Evolutionary conservation across 2,888 invertebrate species (phyloP), one percentile per base, ranked within the genome.

Genomic region (Pristionchus arcanus): DNA sequence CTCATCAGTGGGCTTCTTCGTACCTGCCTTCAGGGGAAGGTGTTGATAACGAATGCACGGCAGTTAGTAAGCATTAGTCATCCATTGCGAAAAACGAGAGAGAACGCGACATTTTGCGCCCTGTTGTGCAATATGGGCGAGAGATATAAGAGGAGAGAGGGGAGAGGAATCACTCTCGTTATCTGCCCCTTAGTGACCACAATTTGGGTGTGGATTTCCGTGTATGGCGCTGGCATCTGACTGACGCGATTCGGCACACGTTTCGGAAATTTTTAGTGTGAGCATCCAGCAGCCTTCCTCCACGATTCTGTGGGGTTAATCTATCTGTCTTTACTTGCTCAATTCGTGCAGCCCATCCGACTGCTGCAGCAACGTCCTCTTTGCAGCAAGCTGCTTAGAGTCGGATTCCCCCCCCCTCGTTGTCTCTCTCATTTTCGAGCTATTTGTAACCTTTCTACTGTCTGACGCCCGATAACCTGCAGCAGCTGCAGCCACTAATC

Each of bases 101-200:
- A 74, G 37, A 77, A 49, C 77, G 77, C 77, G 77, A 42, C 21
- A 77, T 49, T 77, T 77, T 77, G 77, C 77, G 42, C 77, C 42
- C 77, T 19, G 77, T 77, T 77, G 77, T 77, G 77, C 77, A 77
- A 77, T 77, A 11, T 42, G 77, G 0, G 42, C 19, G 25, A 42
- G 77, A 19, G 77, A n/a, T 77, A 77, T 77, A 77, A 77, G 42
- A n/a, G n/a, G 49, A 49, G 49, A 77, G 42, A 42, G 42, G 77
- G 37, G 77, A 77, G 74, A 4, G 37, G 15, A 37, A 42, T 11
- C 37, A 28, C 77, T 37, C 37, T 71, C 71, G 34, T 31, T 77
- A 25, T 77, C 77, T 77, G 16, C 42, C 77, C 71, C 68, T 28
- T 68, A 68, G 68, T 68, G 68, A 68, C 28, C 63, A 63, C 19